A percentile compares a stretch with the other conserved stretches of the same genome.
These are phyloP conservation scores for Cyclophora punctaria DNA, from an alignment of 2,888 invertebrate species.

Conservation along the genomic window DNA sequence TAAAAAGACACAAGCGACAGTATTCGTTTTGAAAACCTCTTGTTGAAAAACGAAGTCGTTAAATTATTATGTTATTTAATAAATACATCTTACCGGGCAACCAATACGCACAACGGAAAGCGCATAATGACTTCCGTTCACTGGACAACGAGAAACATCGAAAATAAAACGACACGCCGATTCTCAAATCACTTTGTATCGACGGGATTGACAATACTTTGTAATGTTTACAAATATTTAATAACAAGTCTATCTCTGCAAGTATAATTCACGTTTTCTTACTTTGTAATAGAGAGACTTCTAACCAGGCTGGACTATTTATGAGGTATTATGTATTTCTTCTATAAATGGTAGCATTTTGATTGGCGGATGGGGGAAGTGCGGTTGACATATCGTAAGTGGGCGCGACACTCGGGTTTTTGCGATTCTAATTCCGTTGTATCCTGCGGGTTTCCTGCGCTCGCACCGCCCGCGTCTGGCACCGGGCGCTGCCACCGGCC, in stretches of 20 bases:
- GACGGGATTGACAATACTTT: slow-evolving; percentile 18
- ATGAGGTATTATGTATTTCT: too few species aligned
- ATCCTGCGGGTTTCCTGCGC: slow-evolving; percentile 57
- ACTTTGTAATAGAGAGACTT: too few species aligned
- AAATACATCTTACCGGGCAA: slow-evolving; percentile 64
- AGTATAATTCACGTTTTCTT: too few species aligned
- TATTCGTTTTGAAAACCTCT: slow-evolving; percentile 22
- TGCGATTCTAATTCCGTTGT: slow-evolving; percentile 63
- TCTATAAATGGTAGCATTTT: slow-evolving; percentile 23
- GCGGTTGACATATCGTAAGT: slow-evolving; percentile 48
- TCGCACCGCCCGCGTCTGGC: slow-evolving; percentile 14
- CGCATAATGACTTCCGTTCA: slow-evolving; percentile 71
- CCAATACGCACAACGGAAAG: slow-evolving; percentile 61
- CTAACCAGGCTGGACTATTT: too few species aligned
- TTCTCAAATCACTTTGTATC: slow-evolving; percentile 23
- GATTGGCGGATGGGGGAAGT: slow-evolving; percentile 53
- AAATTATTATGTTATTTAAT: slow-evolving; percentile 37
- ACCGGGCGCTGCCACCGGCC: slow-evolving; percentile 23
- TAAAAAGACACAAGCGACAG: not conserved
- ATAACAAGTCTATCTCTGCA: not conserved
- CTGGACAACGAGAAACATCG: slow-evolving; percentile 53
- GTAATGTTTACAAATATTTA: slow-evolving; percentile 7
- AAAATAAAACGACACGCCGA: slow-evolving; percentile 49
- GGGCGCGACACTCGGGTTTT: slow-evolving; percentile 46
- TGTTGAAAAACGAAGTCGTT: slow-evolving; percentile 26